These are phyloP conservation scores for Dendrolimus houi DNA, from an alignment of 2,888 invertebrate species.

Conservation along the genomic window DNA sequence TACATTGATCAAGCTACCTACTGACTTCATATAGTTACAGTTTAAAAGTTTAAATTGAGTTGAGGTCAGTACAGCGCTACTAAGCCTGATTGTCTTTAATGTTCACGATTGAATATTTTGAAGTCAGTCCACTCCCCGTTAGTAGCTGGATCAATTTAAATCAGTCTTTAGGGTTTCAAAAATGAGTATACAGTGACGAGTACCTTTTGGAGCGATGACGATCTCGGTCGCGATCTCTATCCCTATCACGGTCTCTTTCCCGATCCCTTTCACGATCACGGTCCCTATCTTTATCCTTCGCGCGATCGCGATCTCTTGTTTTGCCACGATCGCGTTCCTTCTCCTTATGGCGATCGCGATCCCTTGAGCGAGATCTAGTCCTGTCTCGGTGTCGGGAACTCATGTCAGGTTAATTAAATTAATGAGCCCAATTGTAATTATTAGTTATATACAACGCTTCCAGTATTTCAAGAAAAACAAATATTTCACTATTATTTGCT, in stretches of 20 bases:
- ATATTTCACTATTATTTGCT: background rate
- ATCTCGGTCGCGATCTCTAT: slow-evolving; percentile 50
- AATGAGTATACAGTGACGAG: no score
- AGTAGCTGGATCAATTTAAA: no score
- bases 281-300: slow-evolving; percentile 46
- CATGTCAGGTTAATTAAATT: slow-evolving; percentile 33
- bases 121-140: no score
- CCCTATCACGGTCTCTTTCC: slow-evolving; percentile 40
- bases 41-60: no score
- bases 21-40: no score
- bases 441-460: no score
- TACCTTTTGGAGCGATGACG: slow-evolving; percentile 66
- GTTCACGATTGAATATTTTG: no score
- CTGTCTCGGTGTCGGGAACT: slow-evolving; percentile 74
- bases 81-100: no score
- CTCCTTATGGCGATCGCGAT: slow-evolving; percentile 43
- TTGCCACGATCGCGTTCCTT: slow-evolving; percentile 44
- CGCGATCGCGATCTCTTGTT: slow-evolving; percentile 34
- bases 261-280: slow-evolving; percentile 41
- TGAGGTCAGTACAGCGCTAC: no score
- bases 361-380: slow-evolving; percentile 61
- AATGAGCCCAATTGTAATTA: no score
- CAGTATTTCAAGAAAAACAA: slow-evolving; percentile 16
- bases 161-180: no score
- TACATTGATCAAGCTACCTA: no score